Evolutionary conservation across 30 jellyfish, hydroid and myxozoan genomes (phyloP).

Genomic region (Clytia hemisphaerica): DNA sequence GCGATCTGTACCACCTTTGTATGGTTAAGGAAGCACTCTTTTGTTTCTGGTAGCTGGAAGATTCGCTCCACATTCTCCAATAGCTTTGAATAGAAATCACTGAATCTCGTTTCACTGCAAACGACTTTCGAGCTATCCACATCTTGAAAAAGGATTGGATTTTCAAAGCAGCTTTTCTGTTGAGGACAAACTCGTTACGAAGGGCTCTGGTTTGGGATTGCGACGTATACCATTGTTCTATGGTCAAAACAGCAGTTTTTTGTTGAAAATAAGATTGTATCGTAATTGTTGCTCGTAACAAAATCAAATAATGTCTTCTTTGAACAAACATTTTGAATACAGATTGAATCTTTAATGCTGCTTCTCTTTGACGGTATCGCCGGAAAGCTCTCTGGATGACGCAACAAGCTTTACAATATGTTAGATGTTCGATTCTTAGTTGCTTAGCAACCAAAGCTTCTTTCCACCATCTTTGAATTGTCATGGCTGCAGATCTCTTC

Average conservation of each 20-base stretch:
- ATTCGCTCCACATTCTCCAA: constrained; percentile 36
- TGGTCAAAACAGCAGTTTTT: constrained; percentile 13
- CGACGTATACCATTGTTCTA: not conserved
- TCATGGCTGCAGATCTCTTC: constrained; percentile 13
- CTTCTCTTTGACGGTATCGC: constrained; percentile 11
- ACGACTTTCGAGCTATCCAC: constrained; percentile 7
- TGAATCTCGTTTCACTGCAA: constrained; percentile 13
- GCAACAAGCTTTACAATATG: no score
- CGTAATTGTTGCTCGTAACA: not conserved
- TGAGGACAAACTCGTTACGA: not conserved
- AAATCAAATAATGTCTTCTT: not conserved
- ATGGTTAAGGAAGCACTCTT: constrained; percentile 32
- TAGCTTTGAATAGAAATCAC: constrained; percentile 29
- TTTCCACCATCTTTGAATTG: constrained; percentile 9
- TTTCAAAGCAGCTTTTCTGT: not conserved
- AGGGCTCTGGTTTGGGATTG: not conserved
- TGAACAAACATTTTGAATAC: constrained; percentile 4
- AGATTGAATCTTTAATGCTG: constrained; percentile 51
- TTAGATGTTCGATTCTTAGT: no score
- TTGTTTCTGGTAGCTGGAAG: not conserved
- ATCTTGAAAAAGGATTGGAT: constrained; percentile 17
- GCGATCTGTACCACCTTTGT: constrained; percentile 20
- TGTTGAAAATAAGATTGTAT: not conserved
- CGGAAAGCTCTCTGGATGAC: no score
- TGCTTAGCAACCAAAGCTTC: constrained; percentile 27